These are phyloP conservation scores for Scaptomyza pallida DNA, from an alignment of 1,140 invertebrate species.

Conservation along the genomic window DNA sequence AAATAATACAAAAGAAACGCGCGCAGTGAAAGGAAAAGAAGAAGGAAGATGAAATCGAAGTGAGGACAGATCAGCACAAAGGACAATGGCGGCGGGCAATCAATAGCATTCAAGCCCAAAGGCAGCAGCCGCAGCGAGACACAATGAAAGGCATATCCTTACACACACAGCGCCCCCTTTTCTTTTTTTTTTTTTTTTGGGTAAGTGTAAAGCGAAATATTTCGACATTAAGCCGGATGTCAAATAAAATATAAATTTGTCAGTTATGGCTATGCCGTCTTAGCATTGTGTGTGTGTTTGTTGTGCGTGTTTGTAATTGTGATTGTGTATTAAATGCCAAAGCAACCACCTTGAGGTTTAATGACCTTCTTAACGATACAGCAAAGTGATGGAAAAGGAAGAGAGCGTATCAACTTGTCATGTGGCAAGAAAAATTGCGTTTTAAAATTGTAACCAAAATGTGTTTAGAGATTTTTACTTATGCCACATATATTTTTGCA, in stretches of 20 bases:
- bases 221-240: conserved; percentile 71
- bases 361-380: not conserved
- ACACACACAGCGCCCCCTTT: conserved; percentile 14
- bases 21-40: conserved; percentile 42
- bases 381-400: not conserved
- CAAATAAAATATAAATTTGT: conserved; percentile 83
- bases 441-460: too few species aligned
- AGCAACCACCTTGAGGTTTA: conserved; percentile 4
- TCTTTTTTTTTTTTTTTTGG: conserved; percentile 1
- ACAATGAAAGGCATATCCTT: conserved; percentile 50
- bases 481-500: too few species aligned
- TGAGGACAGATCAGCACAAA: conserved; percentile 10
- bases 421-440: too few species aligned
- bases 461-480: too few species aligned
- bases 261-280: conserved; percentile 73
- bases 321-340: conserved; percentile 32
- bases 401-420: too few species aligned
- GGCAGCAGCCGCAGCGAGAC: conserved; percentile 35
- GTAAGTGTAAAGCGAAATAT: conserved; percentile 61
- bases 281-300: not conserved
- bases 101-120: conserved; percentile 65
- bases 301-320: conserved; percentile 31
- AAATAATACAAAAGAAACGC: conserved; percentile 77
- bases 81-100: conserved; percentile 69
- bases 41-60: conserved; percentile 9